Conservation (phyloP, 1,140 invertebrate species). For the Aplysia californica region DNA sequence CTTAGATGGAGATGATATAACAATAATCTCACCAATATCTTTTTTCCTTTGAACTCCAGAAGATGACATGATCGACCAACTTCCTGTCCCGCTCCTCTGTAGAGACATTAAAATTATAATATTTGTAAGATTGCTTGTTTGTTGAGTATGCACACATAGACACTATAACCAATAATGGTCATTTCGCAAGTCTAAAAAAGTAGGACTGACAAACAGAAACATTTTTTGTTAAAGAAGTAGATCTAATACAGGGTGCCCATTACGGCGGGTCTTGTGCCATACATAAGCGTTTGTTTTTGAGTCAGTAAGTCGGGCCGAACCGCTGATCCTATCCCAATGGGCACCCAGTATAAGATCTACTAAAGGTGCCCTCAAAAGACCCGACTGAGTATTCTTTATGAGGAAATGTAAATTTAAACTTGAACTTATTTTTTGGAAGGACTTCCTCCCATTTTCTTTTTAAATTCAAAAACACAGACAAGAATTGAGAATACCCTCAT, state of each 20-base stretch:
- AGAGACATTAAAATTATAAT: conserved; percentile 30
- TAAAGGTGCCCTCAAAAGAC: no score
- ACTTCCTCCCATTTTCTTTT: no score
- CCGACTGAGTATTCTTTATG: no score
- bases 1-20: no score
- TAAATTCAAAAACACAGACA: no score
- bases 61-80: conserved; percentile 99
- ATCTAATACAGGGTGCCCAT: not conserved
- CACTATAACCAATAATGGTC: not conserved
- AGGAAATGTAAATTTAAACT: no score
- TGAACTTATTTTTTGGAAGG: no score
- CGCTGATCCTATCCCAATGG: no score
- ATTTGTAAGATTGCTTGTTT: not conserved
- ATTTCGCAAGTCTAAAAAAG: not conserved
- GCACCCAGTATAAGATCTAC: no score
- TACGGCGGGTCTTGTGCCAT: not conserved
- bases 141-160: not conserved
- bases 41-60: conserved; percentile 99
- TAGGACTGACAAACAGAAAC: not conserved
- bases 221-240: not conserved
- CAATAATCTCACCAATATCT: conserved; percentile 91
- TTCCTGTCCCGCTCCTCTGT: conserved; percentile 97
- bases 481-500: no score
- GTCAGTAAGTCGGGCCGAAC: no score
- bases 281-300: not conserved